Evolutionary conservation across 2,797 vertebrate genomes (phyloP).

Genomic region (Cercopithecus neglectus): DNA sequence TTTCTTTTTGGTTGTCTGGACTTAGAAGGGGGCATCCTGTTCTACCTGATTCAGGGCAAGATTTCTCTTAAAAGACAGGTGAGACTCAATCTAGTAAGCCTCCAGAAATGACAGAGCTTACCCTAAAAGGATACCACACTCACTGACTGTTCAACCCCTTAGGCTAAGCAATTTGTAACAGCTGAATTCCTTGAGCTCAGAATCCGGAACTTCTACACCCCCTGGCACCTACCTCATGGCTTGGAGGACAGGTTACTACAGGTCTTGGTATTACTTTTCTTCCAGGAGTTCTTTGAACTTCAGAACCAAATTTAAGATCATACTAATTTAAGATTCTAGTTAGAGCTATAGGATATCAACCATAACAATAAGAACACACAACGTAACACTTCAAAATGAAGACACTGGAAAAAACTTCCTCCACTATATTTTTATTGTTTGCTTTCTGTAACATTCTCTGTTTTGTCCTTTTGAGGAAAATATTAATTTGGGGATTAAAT

Average conservation of each 20-base stretch:
- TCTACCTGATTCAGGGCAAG: not conserved
- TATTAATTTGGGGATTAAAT: not conserved
- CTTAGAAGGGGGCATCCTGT: not conserved
- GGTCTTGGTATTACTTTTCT: not conserved
- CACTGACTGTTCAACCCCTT: not conserved
- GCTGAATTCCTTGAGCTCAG: slow-evolving; percentile 43
- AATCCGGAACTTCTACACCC: not conserved
- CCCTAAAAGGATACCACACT: not conserved
- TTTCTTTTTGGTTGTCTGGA: not conserved
- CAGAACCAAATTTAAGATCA: not conserved
- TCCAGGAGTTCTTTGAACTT: slow-evolving; percentile 1
- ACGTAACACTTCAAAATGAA: not conserved
- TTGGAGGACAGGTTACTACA: not conserved
- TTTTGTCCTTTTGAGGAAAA: slow-evolving; percentile 13
- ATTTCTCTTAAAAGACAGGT: not conserved
- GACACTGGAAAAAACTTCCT: not conserved
- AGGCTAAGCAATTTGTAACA: slow-evolving; percentile 9
- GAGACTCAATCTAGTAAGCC: not conserved
- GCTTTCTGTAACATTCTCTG: not conserved
- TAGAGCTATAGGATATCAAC: not conserved
- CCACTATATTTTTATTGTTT: not conserved
- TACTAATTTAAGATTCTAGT: not conserved
- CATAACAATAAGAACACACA: not conserved
- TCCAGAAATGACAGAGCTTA: not conserved
- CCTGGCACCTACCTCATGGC: not conserved